These are phyloP conservation scores for Macrosteles quadrilineatus DNA, from an alignment of 1,140 invertebrate genomes.

Conservation along the genomic window DNA sequence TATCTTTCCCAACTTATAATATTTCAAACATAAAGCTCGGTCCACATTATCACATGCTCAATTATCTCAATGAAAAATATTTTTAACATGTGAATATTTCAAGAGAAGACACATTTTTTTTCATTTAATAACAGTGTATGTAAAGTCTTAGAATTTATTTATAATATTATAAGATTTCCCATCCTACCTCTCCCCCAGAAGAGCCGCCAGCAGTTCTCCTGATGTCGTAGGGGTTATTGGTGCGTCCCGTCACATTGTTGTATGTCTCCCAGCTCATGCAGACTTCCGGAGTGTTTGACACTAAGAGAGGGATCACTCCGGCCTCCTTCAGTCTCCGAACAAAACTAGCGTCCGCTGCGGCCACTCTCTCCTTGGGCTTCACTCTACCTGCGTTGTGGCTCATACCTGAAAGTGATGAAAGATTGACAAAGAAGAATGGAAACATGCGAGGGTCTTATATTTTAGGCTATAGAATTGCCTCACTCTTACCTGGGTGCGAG, in stretches of 20 bases:
- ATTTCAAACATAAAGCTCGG: too few relatives aligned
- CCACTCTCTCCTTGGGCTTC: slow-evolving; percentile 54
- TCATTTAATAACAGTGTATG: too few relatives aligned
- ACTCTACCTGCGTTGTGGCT: slow-evolving; percentile 58
- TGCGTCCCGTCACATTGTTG: slow-evolving; percentile 84
- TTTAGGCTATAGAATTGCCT: too few relatives aligned
- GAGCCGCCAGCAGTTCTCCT: slow-evolving; percentile 74
- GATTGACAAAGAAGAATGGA: background rate
- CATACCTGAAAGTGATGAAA: slow-evolving; percentile 56
- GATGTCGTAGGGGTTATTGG: slow-evolving; percentile 86
- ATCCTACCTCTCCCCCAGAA: slow-evolving; percentile 69
- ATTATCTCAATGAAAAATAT: too few relatives aligned
- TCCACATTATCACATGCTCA: too few relatives aligned
- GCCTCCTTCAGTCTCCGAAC: slow-evolving; percentile 67
- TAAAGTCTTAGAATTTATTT: too few relatives aligned
- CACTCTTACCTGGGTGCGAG: too few relatives aligned
- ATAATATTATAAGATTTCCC: too few relatives aligned
- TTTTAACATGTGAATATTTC: too few relatives aligned
- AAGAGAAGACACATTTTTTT: too few relatives aligned
- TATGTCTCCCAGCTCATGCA: slow-evolving; percentile 87
- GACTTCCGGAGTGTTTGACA: slow-evolving; percentile 89
- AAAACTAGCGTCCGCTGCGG: slow-evolving; percentile 68
- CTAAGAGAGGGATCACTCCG: slow-evolving; percentile 80
- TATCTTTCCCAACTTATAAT: too few relatives aligned
- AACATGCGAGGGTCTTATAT: too few relatives aligned